These are phyloP conservation scores for Agrilus cyanescens DNA, from an alignment of 2,888 invertebrate genomes.

Conservation along the genomic window DNA sequence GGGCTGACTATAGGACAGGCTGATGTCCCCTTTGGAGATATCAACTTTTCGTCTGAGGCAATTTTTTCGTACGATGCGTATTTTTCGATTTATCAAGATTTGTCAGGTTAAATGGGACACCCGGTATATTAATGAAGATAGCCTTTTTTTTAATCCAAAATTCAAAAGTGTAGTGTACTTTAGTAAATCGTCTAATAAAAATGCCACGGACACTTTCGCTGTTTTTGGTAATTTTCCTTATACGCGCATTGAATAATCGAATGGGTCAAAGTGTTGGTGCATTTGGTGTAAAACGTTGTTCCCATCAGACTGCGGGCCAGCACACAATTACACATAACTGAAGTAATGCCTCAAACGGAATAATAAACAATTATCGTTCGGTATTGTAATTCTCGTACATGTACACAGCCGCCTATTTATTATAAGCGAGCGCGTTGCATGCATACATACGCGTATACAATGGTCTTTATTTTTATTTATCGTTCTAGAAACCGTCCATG, in stretches of 20 bases:
- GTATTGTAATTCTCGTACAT: constrained; percentile 24
- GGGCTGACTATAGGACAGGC: too few species aligned
- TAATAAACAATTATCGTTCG: constrained; percentile 24
- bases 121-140: too few species aligned
- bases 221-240: constrained; percentile 3
- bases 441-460: constrained; percentile 20
- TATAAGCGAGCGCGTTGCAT: constrained; percentile 22
- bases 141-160: too few species aligned
- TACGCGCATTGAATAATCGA: constrained; percentile 3
- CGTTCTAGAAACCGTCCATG: constrained; percentile 11
- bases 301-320: background rate
- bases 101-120: too few species aligned
- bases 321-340: constrained; percentile 28
- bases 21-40: too few species aligned
- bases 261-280: background rate
- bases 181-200: background rate
- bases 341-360: constrained; percentile 22
- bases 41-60: too few species aligned
- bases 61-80: too few species aligned
- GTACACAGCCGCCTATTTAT: constrained; percentile 23
- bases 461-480: constrained; percentile 13
- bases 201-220: constrained; percentile 2
- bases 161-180: too few species aligned
- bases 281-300: constrained; percentile 9
- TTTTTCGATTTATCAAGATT: too few species aligned